These are phyloP conservation scores for Tragelaphus scriptus DNA, from an alignment of 2,113 vertebrate species.

Conservation along the genomic window DNA sequence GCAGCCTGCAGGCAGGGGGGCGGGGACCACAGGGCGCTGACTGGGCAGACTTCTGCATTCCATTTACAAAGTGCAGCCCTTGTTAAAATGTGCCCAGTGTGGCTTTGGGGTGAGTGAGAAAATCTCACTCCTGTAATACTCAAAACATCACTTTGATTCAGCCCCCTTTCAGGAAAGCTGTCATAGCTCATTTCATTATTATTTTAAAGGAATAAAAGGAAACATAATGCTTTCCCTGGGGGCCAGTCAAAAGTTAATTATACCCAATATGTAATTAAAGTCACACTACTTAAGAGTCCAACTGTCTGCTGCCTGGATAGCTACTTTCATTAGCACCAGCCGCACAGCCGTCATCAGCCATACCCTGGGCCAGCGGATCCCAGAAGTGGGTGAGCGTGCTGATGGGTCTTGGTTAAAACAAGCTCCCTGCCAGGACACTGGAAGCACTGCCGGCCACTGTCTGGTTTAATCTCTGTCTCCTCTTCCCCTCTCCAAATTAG, in stretches of 20 bases:
- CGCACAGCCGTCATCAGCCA: not conserved
- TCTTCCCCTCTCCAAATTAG: not conserved
- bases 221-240: not conserved
- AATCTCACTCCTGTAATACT: not conserved
- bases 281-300: no score
- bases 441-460: not conserved
- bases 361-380: not conserved
- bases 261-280: not conserved
- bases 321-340: not conserved
- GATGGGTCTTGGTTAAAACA: not conserved
- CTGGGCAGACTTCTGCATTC: rapidly evolving
- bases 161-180: not conserved
- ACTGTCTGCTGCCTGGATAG: not conserved
- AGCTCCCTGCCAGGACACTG: not conserved
- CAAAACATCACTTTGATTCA: not conserved
- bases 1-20: not conserved
- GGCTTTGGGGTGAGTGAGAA: not conserved
- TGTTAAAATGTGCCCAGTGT: not conserved
- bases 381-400: no score
- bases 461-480: not conserved
- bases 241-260: not conserved
- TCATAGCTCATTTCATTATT: not conserved
- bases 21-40: rapidly evolving
- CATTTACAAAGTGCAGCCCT: no score
- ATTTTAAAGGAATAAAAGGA: not conserved